Evolutionary conservation across 2,113 vertebrate genomes (phyloP), one percentile per base, ranked within the genome.

Genomic region (Atlantisia rogersi): DNA sequence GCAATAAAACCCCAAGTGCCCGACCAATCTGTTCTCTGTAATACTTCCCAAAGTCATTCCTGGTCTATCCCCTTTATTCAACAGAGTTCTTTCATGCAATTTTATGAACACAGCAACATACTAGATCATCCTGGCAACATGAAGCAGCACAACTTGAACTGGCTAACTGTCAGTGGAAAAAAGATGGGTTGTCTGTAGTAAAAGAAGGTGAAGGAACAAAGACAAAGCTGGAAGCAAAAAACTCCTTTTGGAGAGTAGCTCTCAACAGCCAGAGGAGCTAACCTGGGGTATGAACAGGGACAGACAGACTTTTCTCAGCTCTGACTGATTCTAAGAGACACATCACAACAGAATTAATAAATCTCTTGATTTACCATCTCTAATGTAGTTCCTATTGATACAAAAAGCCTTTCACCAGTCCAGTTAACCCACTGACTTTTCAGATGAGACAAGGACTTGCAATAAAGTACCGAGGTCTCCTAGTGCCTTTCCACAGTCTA

Each of bases 91-190:
- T 86, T 70, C 4, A 5, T 78, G 73, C 76, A 93, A 88, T 94
- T 90, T 92, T 81, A 92, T 5, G 12, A 95, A 86, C 73, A 52
- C 56, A 52, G 86, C 80, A 84, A 81, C 60, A 63, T 63, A 91
- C 75, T 96, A 90, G 79, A 94, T 95, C 88, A 96, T 92, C 64
- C 65, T 90, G 93, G 93, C 80, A 88, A 94, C 73, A 46, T 40
- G 81, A 96, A 90, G 85, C 40, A 97, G 62, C 67, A 90, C 79
- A 93, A 48, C 64, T 81, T 86, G 71, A 93, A 88, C 71, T 29
- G 71, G 63, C 2, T 8, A 81, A 74, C 37, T 91, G 93, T 90
- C 87, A 85, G n/a, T 21, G 52, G 63, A 93, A 86, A 79, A 95
- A 85, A 81, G 90, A 95, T 92, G 22, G 59, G 71, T 63, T 0